Evolutionary conservation across 2,888 invertebrate species (phyloP).

Genomic region (Idaea straminata): DNA sequence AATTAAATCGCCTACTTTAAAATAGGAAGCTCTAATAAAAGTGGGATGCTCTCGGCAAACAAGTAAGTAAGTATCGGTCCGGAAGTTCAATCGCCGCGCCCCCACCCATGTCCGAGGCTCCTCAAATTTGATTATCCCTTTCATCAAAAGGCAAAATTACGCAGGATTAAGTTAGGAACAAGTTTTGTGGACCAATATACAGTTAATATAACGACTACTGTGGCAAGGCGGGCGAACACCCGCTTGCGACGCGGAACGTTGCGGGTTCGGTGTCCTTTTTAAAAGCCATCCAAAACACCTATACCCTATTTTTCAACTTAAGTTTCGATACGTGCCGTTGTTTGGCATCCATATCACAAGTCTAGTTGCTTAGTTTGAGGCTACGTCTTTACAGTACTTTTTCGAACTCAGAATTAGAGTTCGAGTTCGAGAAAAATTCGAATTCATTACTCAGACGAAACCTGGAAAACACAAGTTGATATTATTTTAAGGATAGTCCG

Average conservation of each 20-base stretch:
- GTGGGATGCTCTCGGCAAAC: not conserved
- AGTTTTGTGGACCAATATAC: conserved; percentile 26
- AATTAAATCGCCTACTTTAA: conserved; percentile 3
- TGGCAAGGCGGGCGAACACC: not conserved
- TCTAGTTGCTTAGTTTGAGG: no score
- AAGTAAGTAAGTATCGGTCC: conserved; percentile 19
- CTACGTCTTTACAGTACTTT: no score
- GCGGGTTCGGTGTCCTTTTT: not conserved
- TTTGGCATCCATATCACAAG: no score
- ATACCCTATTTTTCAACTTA: not conserved
- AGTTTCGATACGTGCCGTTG: no score
- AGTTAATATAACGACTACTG: not conserved
- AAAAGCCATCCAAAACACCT: not conserved
- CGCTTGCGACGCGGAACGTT: not conserved
- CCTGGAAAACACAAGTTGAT: no score
- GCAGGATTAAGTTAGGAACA: conserved; percentile 30
- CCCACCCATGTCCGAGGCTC: conserved; percentile 26
- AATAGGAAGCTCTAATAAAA: conserved; percentile 2
- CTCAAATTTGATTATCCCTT: conserved; percentile 35
- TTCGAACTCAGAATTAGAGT: no score
- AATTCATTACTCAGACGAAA: no score
- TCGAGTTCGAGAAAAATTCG: no score
- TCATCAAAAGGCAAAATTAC: conserved; percentile 34
- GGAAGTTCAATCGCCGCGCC: conserved; percentile 26
- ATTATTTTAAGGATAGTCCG: no score